Evolutionary conservation across 2,797 vertebrate species (phyloP).

Genomic region (Oreonectes daqikongensis): DNA sequence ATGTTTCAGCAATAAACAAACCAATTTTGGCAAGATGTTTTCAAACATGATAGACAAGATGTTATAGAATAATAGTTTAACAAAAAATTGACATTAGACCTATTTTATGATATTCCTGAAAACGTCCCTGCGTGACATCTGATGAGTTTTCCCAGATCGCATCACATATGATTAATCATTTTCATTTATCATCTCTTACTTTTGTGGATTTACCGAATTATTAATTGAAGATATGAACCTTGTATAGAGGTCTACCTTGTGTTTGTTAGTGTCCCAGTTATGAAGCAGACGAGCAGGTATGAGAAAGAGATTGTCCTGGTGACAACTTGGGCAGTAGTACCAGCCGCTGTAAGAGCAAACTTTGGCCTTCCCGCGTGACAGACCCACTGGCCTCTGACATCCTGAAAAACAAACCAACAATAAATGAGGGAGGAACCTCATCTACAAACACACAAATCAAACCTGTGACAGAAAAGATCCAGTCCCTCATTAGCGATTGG

Average conservation of each 20-base stretch:
- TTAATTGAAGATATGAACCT: background rate
- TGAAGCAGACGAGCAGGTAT: slow-evolving; percentile 95
- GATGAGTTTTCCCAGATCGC: too few species aligned
- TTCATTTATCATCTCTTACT: too few species aligned
- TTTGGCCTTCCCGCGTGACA: slow-evolving; percentile 91
- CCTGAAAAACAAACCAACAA: slow-evolving; percentile 70
- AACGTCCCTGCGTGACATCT: too few species aligned
- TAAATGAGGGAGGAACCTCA: slow-evolving; percentile 13
- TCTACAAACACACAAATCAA: slow-evolving; percentile 25
- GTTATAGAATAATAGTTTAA: too few species aligned
- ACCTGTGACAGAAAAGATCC: slow-evolving; percentile 9
- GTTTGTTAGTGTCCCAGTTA: slow-evolving; percentile 97
- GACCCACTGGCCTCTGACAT: slow-evolving; percentile 89
- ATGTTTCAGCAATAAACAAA: too few species aligned
- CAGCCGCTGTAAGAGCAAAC: slow-evolving; percentile 97
- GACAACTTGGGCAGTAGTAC: slow-evolving; percentile 95
- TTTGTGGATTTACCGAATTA: too few species aligned
- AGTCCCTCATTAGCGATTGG: slow-evolving; percentile 14
- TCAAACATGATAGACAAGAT: too few species aligned
- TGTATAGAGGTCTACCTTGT: slow-evolving; percentile 81
- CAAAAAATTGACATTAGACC: too few species aligned
- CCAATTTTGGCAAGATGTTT: too few species aligned
- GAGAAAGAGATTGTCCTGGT: slow-evolving; percentile 92
- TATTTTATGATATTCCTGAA: too few species aligned
- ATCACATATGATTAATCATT: background rate